phyloP scores from a whole-genome alignment of 2,113 vertebrate species.

The Ceyx melanurus region DNA sequence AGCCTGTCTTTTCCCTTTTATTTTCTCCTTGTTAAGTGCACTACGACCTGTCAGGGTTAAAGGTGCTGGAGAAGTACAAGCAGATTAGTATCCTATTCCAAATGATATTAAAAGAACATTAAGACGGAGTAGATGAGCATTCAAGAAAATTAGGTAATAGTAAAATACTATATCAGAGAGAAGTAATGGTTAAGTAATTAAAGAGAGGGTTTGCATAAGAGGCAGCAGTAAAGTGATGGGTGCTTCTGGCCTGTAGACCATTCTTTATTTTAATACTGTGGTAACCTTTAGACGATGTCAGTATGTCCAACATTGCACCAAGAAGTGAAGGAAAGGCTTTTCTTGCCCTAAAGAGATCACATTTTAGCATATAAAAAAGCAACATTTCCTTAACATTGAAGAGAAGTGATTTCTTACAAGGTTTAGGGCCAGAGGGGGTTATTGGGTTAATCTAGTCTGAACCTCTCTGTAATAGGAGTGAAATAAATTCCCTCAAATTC shows the following conservation, averaged over 20 bases:
- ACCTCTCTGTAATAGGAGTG: background rate
- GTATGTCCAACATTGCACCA: background rate
- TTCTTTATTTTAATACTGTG: slow-evolving; percentile 34
- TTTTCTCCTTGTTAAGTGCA: background rate
- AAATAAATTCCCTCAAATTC: slow-evolving; percentile 26
- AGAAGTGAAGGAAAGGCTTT: background rate
- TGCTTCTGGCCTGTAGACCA: background rate
- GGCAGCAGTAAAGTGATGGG: slow-evolving; percentile 1
- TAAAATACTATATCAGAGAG: slow-evolving; percentile 35
- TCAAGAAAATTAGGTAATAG: slow-evolving; percentile 37
- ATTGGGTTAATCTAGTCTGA: background rate
- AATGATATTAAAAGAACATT: slow-evolving; percentile 43
- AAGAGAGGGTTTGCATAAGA: background rate
- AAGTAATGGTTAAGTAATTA: slow-evolving; percentile 38
- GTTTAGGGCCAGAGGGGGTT: slow-evolving; percentile 8
- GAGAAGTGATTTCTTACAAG: background rate
- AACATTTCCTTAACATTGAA: slow-evolving; percentile 23
- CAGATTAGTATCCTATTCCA: slow-evolving; percentile 33
- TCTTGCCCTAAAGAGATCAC: background rate
- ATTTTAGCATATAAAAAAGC: background rate
- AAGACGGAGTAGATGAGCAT: background rate
- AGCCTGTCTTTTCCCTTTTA: background rate
- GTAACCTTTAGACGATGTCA: slow-evolving; percentile 17
- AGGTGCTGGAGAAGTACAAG: slow-evolving; percentile 24
- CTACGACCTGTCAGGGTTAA: slow-evolving; percentile 21